phyloP scores from a whole-genome alignment of 2,113 vertebrate species.

The Puffinus mauretanicus region DNA sequence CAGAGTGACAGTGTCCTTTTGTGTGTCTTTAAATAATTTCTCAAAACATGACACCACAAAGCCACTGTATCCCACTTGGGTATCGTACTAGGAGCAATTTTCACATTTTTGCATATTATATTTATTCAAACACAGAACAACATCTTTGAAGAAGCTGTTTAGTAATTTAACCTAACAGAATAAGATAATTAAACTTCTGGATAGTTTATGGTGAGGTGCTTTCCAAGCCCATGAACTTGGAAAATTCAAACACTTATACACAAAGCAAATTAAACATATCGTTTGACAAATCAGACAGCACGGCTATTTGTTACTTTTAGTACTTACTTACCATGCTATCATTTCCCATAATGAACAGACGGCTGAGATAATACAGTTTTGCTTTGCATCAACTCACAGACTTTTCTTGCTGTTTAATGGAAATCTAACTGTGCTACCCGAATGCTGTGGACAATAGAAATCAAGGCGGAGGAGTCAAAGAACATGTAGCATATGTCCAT shows the following conservation, averaged over 20 bases:
- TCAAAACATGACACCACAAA: constrained; percentile 46
- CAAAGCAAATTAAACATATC: neutral
- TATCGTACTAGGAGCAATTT: neutral
- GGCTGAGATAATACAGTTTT: neutral
- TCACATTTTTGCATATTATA: constrained; percentile 29
- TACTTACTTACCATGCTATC: neutral
- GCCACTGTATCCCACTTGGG: neutral
- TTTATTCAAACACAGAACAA: constrained; percentile 3
- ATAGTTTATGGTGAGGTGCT: neutral
- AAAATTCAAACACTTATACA: neutral
- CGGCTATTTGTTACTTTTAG: neutral
- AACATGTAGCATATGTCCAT: neutral
- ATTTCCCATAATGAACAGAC: neutral
- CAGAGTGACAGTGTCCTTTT: constrained; percentile 64
- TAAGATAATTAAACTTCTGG: constrained; percentile 45
- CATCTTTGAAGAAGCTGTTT: constrained; percentile 29
- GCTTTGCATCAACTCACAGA: neutral
- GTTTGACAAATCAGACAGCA: neutral
- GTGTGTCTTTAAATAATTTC: constrained; percentile 62
- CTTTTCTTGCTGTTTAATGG: neutral
- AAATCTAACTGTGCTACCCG: neutral
- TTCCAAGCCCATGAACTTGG: constrained; percentile 5
- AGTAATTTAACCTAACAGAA: constrained; percentile 51
- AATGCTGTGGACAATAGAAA: neutral
- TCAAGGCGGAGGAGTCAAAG: neutral